These are phyloP conservation scores for Hydrolagus affinis DNA, from an alignment of 2,113 vertebrate genomes.

Conservation along the genomic window DNA sequence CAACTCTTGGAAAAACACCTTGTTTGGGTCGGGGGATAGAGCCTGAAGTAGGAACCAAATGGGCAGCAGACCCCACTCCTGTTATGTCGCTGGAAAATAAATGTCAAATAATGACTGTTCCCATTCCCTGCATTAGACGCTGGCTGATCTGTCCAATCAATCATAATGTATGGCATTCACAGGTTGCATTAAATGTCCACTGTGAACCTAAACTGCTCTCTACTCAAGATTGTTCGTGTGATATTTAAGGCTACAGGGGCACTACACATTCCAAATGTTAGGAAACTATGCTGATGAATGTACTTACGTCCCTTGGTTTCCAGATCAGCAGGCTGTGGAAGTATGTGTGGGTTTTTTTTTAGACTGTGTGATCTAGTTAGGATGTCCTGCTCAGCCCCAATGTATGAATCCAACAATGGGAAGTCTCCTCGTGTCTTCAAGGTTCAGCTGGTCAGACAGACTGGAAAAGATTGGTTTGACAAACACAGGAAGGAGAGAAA, in stretches of 20 bases:
- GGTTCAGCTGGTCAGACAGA: background rate
- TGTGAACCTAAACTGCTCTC: background rate
- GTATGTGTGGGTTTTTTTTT: background rate
- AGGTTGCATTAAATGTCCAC: background rate
- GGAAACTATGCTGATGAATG: background rate
- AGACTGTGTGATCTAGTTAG: too few species aligned
- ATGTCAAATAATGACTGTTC: background rate
- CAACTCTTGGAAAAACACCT: background rate
- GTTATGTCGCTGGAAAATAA: background rate
- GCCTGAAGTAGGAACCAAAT: too few species aligned
- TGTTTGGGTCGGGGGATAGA: too few species aligned
- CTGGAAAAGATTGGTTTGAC: background rate
- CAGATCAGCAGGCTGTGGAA: too few species aligned
- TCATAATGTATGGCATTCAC: background rate
- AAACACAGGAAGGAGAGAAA: background rate
- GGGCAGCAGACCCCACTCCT: too few species aligned
- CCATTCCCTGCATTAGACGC: background rate
- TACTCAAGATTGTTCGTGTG: background rate
- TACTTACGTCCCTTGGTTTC: too few species aligned
- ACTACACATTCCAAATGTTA: background rate
- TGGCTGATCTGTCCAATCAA: constrained; percentile 12
- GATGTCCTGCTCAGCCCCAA: constrained; percentile 13
- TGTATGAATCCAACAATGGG: background rate
- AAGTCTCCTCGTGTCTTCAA: background rate
- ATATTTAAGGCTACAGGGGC: background rate